Evolutionary conservation across 2,888 invertebrate genomes (phyloP).

Genomic region (Ctena decussata): DNA sequence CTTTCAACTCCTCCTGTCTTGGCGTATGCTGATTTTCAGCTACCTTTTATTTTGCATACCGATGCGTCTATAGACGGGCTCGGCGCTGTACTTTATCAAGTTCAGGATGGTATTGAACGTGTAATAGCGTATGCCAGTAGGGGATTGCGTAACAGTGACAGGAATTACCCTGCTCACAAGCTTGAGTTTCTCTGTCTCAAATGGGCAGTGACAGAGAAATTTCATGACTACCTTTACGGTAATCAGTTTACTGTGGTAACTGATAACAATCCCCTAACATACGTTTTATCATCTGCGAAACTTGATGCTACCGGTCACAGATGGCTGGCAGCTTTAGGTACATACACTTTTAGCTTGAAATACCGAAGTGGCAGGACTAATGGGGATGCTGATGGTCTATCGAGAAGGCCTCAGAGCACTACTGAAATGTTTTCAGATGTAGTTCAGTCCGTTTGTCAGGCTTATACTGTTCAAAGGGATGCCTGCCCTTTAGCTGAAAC

Average conservation of each 20-base stretch:
- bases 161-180: constrained; percentile 34
- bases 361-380: background rate
- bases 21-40: background rate
- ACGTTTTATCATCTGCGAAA: constrained; percentile 45
- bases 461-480: background rate
- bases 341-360: constrained; percentile 31
- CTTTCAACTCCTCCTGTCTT: background rate
- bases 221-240: constrained; percentile 55
- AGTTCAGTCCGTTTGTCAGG: background rate
- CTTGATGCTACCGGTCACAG: constrained; percentile 22
- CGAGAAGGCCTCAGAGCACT: background rate
- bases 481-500: background rate
- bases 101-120: background rate
- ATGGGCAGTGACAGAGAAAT: constrained; percentile 54
- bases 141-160: background rate
- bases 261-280: constrained; percentile 56
- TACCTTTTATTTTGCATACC: background rate
- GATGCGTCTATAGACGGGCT: background rate
- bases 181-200: constrained; percentile 25
- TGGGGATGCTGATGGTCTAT: background rate
- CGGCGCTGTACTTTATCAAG: background rate
- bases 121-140: background rate
- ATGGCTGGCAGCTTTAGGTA: constrained; percentile 49
- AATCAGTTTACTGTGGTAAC: constrained; percentile 13
- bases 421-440: background rate